These are phyloP conservation scores for Orthosia cruda DNA, from an alignment of 2,888 invertebrate genomes.

Conservation along the genomic window DNA sequence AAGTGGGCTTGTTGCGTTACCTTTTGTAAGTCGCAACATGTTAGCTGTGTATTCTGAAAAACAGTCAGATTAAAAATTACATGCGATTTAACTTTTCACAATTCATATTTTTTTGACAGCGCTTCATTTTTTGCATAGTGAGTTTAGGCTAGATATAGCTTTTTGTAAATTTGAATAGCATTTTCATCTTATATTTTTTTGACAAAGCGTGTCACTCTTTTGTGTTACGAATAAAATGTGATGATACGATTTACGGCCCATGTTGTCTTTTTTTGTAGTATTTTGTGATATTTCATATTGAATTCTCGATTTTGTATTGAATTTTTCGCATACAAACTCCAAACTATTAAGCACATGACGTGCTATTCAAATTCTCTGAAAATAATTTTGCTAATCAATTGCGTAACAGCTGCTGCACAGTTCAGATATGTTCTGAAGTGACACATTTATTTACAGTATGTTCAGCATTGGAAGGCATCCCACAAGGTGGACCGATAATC, in stretches of 20 bases:
- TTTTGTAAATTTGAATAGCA: background rate
- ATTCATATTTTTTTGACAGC: background rate
- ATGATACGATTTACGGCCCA: background rate
- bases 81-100: background rate
- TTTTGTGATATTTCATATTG: too few species aligned
- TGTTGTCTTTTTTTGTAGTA: background rate
- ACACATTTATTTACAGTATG: background rate
- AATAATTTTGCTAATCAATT: too few species aligned
- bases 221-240: background rate
- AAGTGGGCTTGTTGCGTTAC: background rate
- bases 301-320: too few species aligned
- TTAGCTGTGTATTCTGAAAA: slow-evolving; percentile 1
- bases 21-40: slow-evolving; percentile 5
- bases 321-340: too few species aligned
- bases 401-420: too few species aligned
- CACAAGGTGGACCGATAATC: too few species aligned
- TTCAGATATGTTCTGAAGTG: too few species aligned
- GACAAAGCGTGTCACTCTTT: background rate
- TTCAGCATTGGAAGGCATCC: too few species aligned
- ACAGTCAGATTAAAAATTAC: slow-evolving; percentile 14
- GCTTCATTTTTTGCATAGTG: background rate
- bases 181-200: background rate
- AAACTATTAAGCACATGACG: too few species aligned
- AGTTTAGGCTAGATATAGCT: background rate
- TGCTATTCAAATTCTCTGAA: too few species aligned